Conservation (phyloP, 2,113 vertebrate species). For the Bostrychus sinensis region DNA sequence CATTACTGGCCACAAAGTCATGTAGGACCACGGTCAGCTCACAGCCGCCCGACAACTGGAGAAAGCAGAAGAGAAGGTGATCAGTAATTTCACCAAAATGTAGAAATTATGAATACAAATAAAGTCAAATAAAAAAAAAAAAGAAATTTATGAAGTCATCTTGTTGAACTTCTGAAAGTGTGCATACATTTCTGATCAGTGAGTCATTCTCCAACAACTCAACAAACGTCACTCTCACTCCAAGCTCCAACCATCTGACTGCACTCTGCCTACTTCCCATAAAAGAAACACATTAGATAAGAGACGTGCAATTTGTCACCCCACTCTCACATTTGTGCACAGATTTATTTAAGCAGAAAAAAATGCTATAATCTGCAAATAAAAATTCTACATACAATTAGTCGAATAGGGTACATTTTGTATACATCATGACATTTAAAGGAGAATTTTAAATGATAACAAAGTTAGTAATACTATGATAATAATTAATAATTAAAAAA, state of each 20-base stretch:
- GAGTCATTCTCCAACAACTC: conserved; percentile 48
- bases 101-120: no score
- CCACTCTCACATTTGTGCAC: neutral
- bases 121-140: neutral
- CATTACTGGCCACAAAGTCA: conserved; percentile 90
- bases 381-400: no score
- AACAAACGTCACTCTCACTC: conserved; percentile 37
- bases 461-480: no score
- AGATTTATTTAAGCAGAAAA: no score
- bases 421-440: no score
- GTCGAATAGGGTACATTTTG: no score
- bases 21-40: conserved; percentile 95
- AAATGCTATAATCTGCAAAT: no score
- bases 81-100: neutral
- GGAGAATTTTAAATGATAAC: no score
- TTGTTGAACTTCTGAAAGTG: neutral
- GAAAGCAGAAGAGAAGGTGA: conserved; percentile 14
- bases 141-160: neutral
- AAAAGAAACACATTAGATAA: conserved; percentile 14
- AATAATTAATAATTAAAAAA: neutral
- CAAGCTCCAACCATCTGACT: conserved; percentile 7
- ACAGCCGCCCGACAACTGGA: conserved; percentile 92
- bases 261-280: neutral
- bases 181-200: conserved; percentile 10
- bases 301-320: conserved; percentile 7